Evolutionary conservation across 2,888 invertebrate species (phyloP).

Genomic region (Punctoribates punctum): DNA sequence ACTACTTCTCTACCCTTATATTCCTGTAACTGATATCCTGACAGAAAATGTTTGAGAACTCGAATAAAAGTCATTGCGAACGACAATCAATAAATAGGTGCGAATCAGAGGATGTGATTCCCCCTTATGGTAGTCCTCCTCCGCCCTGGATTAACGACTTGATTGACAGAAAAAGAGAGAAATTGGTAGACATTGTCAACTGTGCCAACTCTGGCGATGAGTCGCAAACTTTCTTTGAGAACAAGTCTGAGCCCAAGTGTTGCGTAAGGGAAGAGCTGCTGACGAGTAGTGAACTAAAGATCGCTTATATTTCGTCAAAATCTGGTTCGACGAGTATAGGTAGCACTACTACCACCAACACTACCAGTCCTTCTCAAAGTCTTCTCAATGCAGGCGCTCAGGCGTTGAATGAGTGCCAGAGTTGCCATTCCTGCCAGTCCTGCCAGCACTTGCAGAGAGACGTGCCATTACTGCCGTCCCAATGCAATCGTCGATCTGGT

Average conservation of each 20-base stretch:
- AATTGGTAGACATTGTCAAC: conserved; percentile 28
- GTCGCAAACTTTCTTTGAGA: neutral
- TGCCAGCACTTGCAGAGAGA: conserved; percentile 16
- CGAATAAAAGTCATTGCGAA: neutral
- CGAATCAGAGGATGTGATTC: neutral
- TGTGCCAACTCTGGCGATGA: neutral
- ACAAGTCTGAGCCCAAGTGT: neutral
- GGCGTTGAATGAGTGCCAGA: conserved; percentile 18
- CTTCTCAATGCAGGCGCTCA: neutral
- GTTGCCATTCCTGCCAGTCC: conserved; percentile 18
- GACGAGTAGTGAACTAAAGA: conserved; percentile 9
- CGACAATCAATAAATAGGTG: conserved; percentile 24
- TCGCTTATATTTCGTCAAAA: conserved; percentile 21
- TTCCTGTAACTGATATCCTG: conserved; percentile 38
- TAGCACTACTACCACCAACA: neutral
- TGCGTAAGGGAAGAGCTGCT: neutral
- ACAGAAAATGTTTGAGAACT: conserved; percentile 6
- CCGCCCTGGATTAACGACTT: conserved; percentile 25
- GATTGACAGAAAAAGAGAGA: neutral
- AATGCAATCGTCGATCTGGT: conserved; percentile 8
- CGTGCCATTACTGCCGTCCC: conserved; percentile 9
- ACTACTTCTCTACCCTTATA: neutral
- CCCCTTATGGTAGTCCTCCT: neutral
- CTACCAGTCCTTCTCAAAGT: neutral
- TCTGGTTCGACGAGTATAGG: conserved; percentile 34